Percentiles rank a stretch among this genome's conserved stretches.
Conservation (phyloP, 2,797 vertebrate genomes). For the Channallabes apus region DNA sequence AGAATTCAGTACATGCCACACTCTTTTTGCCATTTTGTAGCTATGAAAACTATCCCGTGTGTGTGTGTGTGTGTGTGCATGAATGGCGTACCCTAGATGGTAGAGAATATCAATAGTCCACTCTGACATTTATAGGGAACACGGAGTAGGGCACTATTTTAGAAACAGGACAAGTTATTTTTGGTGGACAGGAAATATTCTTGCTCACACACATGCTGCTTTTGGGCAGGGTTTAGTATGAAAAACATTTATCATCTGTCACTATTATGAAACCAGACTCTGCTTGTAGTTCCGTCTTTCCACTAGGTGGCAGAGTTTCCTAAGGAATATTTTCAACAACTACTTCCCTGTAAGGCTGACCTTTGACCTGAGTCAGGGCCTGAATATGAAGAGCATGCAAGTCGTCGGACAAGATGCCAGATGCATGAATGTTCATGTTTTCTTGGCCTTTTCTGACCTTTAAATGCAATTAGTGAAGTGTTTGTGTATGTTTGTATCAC, state of each 20-base stretch:
- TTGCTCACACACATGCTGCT: slow-evolving; percentile 16
- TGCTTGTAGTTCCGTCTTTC: not conserved
- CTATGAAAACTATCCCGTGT: not conserved
- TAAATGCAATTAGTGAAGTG: not conserved
- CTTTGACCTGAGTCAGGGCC: slow-evolving; percentile 28
- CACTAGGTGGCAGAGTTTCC: slow-evolving; percentile 30
- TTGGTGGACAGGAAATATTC: slow-evolving; percentile 14
- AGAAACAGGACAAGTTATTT: slow-evolving; percentile 5
- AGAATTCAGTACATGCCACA: not conserved
- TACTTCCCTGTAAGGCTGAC: slow-evolving; percentile 5
- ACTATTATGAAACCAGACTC: not conserved
- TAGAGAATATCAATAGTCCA: slow-evolving; percentile 12
- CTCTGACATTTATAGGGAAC: slow-evolving; percentile 24
- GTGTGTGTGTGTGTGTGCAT: not conserved
- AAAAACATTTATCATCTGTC: not conserved
- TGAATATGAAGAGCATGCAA: slow-evolving; percentile 23
- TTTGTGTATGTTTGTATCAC: not conserved
- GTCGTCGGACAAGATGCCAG: not conserved
- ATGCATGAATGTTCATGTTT: slow-evolving; percentile 9
- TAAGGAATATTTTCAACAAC: not conserved
- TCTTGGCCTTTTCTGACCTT: slow-evolving; percentile 7
- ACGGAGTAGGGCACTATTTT: slow-evolving; percentile 10
- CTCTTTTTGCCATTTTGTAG: not conserved
- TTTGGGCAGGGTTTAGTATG: slow-evolving; percentile 13
- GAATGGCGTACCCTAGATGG: slow-evolving; percentile 15